Evolutionary conservation across 2,888 invertebrate genomes (phyloP).

Genomic region (Thecocarcelia acutangulata): DNA sequence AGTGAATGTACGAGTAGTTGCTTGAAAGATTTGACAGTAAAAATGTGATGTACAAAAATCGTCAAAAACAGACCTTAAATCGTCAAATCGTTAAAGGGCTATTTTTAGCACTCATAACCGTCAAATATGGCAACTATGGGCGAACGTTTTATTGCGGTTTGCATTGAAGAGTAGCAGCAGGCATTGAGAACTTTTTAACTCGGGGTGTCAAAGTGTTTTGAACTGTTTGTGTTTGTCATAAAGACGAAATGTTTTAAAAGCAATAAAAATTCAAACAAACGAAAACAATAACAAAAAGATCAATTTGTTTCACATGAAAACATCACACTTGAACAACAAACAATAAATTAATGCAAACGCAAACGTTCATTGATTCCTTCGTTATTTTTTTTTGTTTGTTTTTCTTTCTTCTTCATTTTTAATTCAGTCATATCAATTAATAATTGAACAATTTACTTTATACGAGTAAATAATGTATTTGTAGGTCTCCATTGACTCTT

Average conservation of each 20-base stretch:
- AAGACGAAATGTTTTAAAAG: conserved; percentile 7
- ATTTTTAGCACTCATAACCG: too few relatives aligned
- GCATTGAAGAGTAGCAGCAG: conserved; percentile 8
- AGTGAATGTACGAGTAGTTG: too few relatives aligned
- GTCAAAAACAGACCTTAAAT: too few relatives aligned
- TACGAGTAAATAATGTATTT: conserved; percentile 51
- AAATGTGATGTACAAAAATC: too few relatives aligned
- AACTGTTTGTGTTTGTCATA: conserved; percentile 21
- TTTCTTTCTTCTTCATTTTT: too few relatives aligned
- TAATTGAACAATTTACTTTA: conserved; percentile 59
- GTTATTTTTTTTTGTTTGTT: not conserved
- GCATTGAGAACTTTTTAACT: not conserved
- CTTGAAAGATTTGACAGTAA: too few relatives aligned
- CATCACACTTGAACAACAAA: conserved; percentile 11
- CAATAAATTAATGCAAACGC: conserved; percentile 13
- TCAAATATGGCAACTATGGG: too few relatives aligned
- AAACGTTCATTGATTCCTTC: conserved; percentile 14
- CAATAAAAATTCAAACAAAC: not conserved
- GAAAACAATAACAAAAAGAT: not conserved
- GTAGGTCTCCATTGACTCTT: conserved; percentile 1
- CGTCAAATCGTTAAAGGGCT: too few relatives aligned
- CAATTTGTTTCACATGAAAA: conserved; percentile 35
- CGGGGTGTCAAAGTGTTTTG: conserved; percentile 53
- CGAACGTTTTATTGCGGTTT: conserved; percentile 13
- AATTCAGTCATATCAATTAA: conserved; percentile 52